Evolutionary conservation across 1,140 invertebrate genomes (phyloP).

Genomic region (Cherax quadricarinatus): DNA sequence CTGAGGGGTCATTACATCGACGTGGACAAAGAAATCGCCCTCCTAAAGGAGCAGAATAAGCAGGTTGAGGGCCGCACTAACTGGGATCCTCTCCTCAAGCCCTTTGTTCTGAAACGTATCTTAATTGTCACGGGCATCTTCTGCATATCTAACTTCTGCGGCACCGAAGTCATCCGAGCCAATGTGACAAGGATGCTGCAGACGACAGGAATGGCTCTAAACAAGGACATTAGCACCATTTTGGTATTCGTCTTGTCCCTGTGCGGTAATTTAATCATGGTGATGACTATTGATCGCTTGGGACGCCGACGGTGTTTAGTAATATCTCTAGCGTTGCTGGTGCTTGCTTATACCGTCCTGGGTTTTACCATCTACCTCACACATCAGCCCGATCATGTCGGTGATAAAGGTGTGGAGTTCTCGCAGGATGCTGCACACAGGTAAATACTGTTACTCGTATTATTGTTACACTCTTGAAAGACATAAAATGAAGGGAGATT

Average conservation of each 20-base stretch:
- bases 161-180: conserved; percentile 18
- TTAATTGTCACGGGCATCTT: conserved; percentile 1
- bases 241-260: background rate
- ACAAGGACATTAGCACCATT: conserved; percentile 20
- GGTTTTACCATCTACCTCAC: background rate
- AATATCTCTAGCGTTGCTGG: background rate
- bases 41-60: conserved; percentile 1
- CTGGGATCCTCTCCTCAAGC: background rate
- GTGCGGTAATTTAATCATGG: background rate
- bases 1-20: background rate
- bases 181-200: conserved; percentile 15
- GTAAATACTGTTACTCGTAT: no score
- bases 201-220: background rate
- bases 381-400: background rate
- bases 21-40: background rate
- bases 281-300: background rate
- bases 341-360: background rate
- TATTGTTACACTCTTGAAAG: no score
- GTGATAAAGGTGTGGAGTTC: no score
- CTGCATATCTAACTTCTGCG: conserved; percentile 10
- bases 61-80: background rate
- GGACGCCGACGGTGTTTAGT: conserved; percentile 25
- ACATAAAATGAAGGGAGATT: no score
- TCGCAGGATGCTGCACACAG: no score
- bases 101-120: background rate